Evolutionary conservation across 1,140 invertebrate species (phyloP), one percentile per base, ranked within the genome.

Genomic region (Venturia canescens): DNA sequence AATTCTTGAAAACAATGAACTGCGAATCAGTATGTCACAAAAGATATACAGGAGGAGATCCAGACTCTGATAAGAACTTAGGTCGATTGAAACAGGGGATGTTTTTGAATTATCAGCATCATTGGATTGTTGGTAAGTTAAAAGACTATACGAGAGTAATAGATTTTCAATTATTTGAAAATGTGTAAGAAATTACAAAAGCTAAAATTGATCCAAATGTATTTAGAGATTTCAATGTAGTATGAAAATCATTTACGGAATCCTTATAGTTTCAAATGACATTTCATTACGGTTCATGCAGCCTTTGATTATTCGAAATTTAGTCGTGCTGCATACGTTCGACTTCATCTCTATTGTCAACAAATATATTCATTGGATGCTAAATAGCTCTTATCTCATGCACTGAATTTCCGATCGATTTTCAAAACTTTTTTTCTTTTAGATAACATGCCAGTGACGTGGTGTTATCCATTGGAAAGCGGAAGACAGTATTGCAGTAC

Each of bases 391-490:
- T 7, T 34, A 34, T 34, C 31, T 34, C 31, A 75, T 71, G 7
- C 63, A 31, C 70, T 1, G 29, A 71, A 18, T 70, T n/a, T 3
- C 21, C 69, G 16, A 71, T 11, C 69, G n/a, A 71, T 21, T 34
- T 71, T 44, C 18, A 29, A 66, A 38, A 60, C 72, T 29, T 57
- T 29, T 63, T 23, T 80, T 84, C 83, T 88, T 83, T 31, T 80
- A 93, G 96, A 99, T 92, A 99, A 99, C 88, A 99, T 99, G 98
- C 99, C 98, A 44, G 96, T 97, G 1, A 97, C 96, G 0, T 99
- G 97, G 96, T 99, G 98, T 91, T 99, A 98, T 90, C 91, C 94
- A 79, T 93, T 95, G 26, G 96, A 97, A 83, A 94, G 95, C 89
- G 94, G 93, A 80, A 93, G 94, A 88, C 94, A 96, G 85, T 96